Conservation (phyloP, 2,888 invertebrate species). For the Ashinkailepas kermadecensis region DNA sequence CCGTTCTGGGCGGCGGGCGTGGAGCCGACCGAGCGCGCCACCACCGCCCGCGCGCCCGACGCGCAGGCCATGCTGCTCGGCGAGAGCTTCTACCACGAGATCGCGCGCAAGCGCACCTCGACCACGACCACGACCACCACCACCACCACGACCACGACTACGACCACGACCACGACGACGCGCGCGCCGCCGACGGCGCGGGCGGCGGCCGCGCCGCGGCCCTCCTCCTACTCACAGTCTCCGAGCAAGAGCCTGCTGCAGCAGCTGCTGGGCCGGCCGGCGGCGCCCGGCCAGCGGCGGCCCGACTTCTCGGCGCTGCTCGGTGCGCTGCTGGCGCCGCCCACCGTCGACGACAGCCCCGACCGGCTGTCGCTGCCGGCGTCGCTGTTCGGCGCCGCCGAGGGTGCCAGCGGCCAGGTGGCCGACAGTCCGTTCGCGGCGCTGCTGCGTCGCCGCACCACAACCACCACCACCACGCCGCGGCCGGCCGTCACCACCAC, state of each 20-base stretch:
- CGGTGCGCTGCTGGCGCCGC: not conserved
- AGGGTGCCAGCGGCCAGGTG: too few species aligned
- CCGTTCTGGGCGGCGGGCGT: too few species aligned
- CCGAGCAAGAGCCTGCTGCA: conserved; percentile 11
- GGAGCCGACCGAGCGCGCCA: not conserved
- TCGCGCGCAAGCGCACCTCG: not conserved
- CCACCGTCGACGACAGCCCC: conserved; percentile 13
- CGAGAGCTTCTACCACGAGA: conserved; percentile 19
- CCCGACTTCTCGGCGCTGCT: conserved; percentile 9
- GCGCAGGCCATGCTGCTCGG: conserved; percentile 25
- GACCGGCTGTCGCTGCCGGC: conserved; percentile 1
- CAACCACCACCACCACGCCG: not conserved
- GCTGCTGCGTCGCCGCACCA: conserved; percentile 31
- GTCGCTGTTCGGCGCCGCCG: not conserved
- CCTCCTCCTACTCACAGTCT: not conserved
- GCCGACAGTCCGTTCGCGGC: conserved; percentile 12
- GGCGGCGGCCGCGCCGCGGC: not conserved
- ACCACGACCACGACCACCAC: not conserved
- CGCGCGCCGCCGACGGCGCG: not conserved
- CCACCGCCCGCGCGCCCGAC: not conserved
- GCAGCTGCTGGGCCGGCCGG: conserved; percentile 1
- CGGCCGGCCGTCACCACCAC: not conserved
- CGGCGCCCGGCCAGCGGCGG: not conserved
- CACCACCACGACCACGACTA: not conserved
- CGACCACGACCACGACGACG: not conserved